phyloP scores from a whole-genome alignment of 2,888 invertebrate genomes.

The Cabera pusaria region DNA sequence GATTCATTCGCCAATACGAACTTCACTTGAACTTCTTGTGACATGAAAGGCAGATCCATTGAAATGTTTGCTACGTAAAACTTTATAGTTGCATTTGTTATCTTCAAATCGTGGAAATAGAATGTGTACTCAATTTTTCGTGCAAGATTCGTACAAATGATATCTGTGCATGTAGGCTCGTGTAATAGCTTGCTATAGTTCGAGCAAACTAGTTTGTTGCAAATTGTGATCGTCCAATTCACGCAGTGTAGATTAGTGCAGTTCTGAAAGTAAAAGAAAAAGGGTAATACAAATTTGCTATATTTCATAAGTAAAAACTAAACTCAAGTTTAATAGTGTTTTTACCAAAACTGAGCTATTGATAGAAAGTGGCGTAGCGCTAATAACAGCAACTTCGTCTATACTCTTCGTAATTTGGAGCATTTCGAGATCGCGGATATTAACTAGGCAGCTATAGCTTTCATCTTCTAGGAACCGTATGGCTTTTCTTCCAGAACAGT shows the following conservation, averaged over 20 bases:
- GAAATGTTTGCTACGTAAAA: conserved; percentile 50
- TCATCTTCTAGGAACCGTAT: conserved; percentile 60
- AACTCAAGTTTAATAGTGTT: neutral
- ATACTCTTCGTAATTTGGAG: conserved; percentile 53
- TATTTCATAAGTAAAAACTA: too few relatives aligned
- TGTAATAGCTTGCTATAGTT: conserved; percentile 55
- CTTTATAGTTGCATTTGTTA: conserved; percentile 60
- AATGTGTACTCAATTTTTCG: conserved; percentile 60
- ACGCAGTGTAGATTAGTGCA: conserved; percentile 63
- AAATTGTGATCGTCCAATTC: conserved; percentile 60
- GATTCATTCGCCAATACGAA: conserved; percentile 58
- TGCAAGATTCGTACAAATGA: conserved; percentile 57
- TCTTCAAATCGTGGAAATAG: conserved; percentile 55
- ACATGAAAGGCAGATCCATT: conserved; percentile 41
- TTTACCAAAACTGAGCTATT: conserved; percentile 58
- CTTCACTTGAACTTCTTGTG: conserved; percentile 57
- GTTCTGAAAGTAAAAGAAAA: conserved; percentile 52
- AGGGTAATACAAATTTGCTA: too few relatives aligned
- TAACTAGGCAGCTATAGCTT: conserved; percentile 55
- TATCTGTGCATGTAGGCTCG: conserved; percentile 57
- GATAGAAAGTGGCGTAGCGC: conserved; percentile 48
- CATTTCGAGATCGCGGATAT: conserved; percentile 64
- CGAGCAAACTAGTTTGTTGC: conserved; percentile 48
- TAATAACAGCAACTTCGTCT: conserved; percentile 53
- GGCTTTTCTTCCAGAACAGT: conserved; percentile 57